Evolutionary conservation across 35 echinoderm and acorn worm species (phyloP).

Genomic region (Apostichopus californicus): DNA sequence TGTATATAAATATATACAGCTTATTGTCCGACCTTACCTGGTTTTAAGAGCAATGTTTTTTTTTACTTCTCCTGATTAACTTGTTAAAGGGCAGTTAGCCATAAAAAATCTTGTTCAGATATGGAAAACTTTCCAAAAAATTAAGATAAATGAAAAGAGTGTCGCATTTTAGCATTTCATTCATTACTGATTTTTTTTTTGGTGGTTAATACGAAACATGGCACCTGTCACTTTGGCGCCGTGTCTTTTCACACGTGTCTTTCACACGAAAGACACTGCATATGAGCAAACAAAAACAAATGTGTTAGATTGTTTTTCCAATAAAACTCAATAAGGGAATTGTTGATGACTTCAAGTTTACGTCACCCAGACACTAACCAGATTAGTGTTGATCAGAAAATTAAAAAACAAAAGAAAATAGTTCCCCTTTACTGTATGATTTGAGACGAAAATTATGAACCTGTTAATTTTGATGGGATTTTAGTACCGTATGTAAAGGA

Average conservation of each 20-base stretch:
- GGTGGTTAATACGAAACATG: not conserved
- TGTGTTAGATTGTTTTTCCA: not conserved
- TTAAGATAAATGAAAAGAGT: not conserved
- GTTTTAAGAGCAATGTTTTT: not conserved
- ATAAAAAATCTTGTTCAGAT: not conserved
- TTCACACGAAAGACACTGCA: not conserved
- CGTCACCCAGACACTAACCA: not conserved
- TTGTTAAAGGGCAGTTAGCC: not conserved
- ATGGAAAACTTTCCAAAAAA: not conserved
- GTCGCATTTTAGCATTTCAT: not conserved
- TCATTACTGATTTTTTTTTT: not conserved
- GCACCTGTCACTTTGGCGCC: not conserved
- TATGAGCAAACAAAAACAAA: not conserved
- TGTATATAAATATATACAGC: not conserved
- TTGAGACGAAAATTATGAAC: too few relatives aligned
- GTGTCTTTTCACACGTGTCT: not conserved
- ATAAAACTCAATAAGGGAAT: not conserved
- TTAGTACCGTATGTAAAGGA: too few relatives aligned
- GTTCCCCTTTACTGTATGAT: too few relatives aligned
- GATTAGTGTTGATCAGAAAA: too few relatives aligned
- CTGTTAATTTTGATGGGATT: too few relatives aligned
- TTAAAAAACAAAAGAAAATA: too few relatives aligned
- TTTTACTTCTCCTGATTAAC: not conserved
- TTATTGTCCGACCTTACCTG: not conserved
- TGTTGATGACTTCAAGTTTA: not conserved